Conservation (phyloP, 2,888 invertebrate genomes). For the Pemphredon lugubris region DNA sequence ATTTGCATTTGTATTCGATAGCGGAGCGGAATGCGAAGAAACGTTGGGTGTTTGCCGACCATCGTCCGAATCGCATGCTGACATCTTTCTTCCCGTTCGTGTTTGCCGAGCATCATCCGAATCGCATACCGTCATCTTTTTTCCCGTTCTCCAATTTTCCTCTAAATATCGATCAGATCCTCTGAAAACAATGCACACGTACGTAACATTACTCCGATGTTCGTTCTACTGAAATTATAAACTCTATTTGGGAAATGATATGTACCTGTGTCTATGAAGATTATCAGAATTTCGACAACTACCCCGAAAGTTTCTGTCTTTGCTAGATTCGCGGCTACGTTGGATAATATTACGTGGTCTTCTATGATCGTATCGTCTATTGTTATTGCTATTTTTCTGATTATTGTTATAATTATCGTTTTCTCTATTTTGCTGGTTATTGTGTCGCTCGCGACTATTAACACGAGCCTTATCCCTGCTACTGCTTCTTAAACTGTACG, state of each 20-base stretch:
- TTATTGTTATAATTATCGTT: slow-evolving; percentile 76
- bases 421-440: slow-evolving; percentile 78
- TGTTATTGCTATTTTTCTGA: slow-evolving; percentile 68
- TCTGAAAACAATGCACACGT: slow-evolving; percentile 45
- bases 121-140: slow-evolving; percentile 75
- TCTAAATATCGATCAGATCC: slow-evolving; percentile 67
- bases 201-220: background rate
- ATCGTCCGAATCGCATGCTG: slow-evolving; percentile 77
- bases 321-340: slow-evolving; percentile 81
- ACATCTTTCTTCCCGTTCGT: slow-evolving; percentile 74
- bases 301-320: slow-evolving; percentile 79
- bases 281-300: slow-evolving; percentile 75
- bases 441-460: slow-evolving; percentile 77
- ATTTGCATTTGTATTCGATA: slow-evolving; percentile 64
- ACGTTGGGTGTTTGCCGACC: slow-evolving; percentile 71
- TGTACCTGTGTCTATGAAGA: slow-evolving; percentile 71
- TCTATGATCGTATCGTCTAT: slow-evolving; percentile 71
- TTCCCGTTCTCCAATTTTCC: slow-evolving; percentile 79
- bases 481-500: slow-evolving; percentile 66
- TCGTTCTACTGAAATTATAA: background rate
- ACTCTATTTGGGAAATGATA: background rate
- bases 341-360: slow-evolving; percentile 72
- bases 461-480: slow-evolving; percentile 74
- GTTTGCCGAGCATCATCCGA: slow-evolving; percentile 75
- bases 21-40: slow-evolving; percentile 57